These are phyloP conservation scores for Dysmachus trigonus DNA, from an alignment of 2,888 invertebrate species.

Conservation along the genomic window DNA sequence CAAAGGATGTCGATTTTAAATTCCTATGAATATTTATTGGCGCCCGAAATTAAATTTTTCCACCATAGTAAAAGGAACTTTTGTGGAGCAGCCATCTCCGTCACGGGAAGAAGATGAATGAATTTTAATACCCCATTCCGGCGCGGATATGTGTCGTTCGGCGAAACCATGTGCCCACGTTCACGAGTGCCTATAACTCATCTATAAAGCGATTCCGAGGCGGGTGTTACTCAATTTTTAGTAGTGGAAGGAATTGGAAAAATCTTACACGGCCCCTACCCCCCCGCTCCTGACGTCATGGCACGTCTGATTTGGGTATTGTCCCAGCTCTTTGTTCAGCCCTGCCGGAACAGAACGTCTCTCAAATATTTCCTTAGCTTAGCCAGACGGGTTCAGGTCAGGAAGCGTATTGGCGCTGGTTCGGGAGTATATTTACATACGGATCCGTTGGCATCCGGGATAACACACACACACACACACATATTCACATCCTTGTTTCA, in stretches of 20 bases:
- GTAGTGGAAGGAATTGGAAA: background rate
- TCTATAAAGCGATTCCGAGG: constrained; percentile 23
- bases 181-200: constrained; percentile 28
- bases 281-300: background rate
- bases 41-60: constrained; percentile 50
- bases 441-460: background rate
- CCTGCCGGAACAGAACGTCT: background rate
- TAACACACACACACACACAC: background rate
- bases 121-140: constrained; percentile 40
- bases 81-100: constrained; percentile 3
- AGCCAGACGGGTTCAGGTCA: background rate
- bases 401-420: background rate
- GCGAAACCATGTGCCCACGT: constrained; percentile 5
- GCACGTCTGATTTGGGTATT: background rate
- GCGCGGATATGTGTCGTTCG: constrained; percentile 14
- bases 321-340: background rate
- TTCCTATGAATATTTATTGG: constrained; percentile 51
- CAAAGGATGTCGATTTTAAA: constrained; percentile 50
- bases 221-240: constrained; percentile 4
- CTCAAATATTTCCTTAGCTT: background rate
- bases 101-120: constrained; percentile 34
- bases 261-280: background rate
- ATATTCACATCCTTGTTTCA: background rate
- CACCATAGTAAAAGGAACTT: constrained; percentile 13
- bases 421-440: background rate